Evolutionary conservation across 2,113 vertebrate genomes (phyloP).

Genomic region (crab-eating macaque (Macaca fascicularis)): DNA sequence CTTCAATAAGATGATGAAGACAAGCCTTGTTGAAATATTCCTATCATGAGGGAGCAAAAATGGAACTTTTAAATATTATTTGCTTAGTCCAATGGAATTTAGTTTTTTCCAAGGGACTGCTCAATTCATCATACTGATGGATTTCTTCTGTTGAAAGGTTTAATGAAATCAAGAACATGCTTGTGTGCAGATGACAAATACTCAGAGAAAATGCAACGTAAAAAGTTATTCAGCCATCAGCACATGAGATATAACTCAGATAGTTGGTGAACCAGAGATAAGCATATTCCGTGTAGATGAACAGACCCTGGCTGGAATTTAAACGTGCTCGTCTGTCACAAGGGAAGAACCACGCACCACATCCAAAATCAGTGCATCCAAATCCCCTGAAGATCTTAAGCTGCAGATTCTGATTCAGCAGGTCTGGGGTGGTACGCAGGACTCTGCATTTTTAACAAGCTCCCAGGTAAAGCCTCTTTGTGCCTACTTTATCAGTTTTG

Average conservation of each 20-base stretch:
- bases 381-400: not conserved
- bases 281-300: no score
- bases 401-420: not conserved
- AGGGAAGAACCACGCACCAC: not conserved
- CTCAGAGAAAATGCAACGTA: not conserved
- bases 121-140: not conserved
- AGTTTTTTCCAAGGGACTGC: not conserved
- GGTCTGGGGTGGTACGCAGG: not conserved
- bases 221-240: not conserved
- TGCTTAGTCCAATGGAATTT: not conserved
- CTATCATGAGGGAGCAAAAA: not conserved
- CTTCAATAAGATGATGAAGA: not conserved
- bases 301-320: not conserved
- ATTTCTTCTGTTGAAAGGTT: not conserved
- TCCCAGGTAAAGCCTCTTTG: not conserved
- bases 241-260: not conserved
- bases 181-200: not conserved
- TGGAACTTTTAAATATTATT: not conserved
- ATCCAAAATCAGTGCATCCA: accelerated
- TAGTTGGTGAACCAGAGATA: not conserved
- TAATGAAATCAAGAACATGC: not conserved
- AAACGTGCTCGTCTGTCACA: not conserved
- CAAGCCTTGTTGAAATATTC: not conserved
- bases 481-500: not conserved
- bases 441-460: not conserved